A percentile compares a stretch with the other conserved stretches of the same genome.
These are phyloP conservation scores for Bufotes viridis DNA, from an alignment of 2,797 vertebrate genomes.

Conservation along the genomic window DNA sequence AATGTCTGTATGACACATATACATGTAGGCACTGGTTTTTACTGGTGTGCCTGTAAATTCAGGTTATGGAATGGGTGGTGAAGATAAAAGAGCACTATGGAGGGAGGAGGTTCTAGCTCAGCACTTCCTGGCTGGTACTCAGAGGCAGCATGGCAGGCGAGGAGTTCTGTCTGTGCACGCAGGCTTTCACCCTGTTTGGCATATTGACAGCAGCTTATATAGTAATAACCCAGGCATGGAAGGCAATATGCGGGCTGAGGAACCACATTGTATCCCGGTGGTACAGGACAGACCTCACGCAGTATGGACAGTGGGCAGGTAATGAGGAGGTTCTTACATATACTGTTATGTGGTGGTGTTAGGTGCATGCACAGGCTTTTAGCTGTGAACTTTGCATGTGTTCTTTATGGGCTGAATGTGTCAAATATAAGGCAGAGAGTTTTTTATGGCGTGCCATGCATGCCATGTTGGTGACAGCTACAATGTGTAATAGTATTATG, in stretches of 20 bases:
- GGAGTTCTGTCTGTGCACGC: not conserved
- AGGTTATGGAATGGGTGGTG: not conserved
- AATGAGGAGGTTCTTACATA: not conserved
- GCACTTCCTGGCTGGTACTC: not conserved
- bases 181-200: slow-evolving; percentile 34
- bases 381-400: not conserved
- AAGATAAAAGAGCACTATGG: not conserved
- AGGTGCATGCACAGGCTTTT: not conserved
- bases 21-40: no score
- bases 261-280: slow-evolving; percentile 28
- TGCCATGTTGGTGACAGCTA: not conserved
- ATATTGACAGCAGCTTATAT: slow-evolving; percentile 12
- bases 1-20: no score
- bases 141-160: slow-evolving; percentile 5
- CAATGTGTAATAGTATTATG: not conserved
- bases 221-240: slow-evolving; percentile 9
- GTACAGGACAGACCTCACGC: slow-evolving; percentile 34
- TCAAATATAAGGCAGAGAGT: not conserved
- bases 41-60: not conserved
- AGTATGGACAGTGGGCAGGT: slow-evolving; percentile 59
- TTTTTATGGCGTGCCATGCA: not conserved
- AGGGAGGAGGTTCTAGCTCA: not conserved
- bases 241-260: slow-evolving; percentile 22
- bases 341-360: not conserved
- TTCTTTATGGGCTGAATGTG: not conserved